Conservation (phyloP, 2,113 vertebrate species). For the Carlito syrichta region DNA sequence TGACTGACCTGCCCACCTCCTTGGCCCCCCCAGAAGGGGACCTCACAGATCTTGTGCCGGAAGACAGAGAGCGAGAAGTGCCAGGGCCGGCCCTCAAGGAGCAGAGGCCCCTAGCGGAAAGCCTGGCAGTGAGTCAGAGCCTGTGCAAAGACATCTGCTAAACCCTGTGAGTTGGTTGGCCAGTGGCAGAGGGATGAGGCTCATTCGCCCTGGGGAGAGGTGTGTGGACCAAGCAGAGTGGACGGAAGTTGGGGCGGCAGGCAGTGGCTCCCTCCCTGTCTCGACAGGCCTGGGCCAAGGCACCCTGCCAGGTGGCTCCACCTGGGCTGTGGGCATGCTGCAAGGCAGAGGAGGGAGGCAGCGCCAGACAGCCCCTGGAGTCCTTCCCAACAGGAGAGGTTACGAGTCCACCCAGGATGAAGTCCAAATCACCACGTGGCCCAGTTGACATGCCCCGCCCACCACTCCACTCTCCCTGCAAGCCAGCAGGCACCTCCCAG, state of each 20-base stretch:
- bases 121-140: not conserved
- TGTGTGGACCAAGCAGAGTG: accelerated
- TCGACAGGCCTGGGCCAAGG: not conserved
- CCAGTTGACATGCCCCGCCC: not conserved
- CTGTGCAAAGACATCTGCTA: not conserved
- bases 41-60: not conserved
- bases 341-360: not conserved
- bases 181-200: not conserved
- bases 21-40: not conserved
- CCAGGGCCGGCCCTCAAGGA: not conserved
- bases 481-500: not conserved
- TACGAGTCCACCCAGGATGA: not conserved
- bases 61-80: too few relatives aligned
- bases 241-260: not conserved
- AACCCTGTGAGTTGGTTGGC: not conserved
- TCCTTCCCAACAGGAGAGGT: not conserved
- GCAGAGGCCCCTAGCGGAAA: not conserved
- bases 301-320: not conserved
- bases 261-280: not conserved
- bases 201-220: accelerated
- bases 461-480: not conserved
- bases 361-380: not conserved
- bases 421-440: not conserved
- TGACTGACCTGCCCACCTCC: too few relatives aligned
- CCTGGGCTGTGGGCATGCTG: not conserved